Conservation (phyloP, 2,113 vertebrate species). For the Origma solitaria region DNA sequence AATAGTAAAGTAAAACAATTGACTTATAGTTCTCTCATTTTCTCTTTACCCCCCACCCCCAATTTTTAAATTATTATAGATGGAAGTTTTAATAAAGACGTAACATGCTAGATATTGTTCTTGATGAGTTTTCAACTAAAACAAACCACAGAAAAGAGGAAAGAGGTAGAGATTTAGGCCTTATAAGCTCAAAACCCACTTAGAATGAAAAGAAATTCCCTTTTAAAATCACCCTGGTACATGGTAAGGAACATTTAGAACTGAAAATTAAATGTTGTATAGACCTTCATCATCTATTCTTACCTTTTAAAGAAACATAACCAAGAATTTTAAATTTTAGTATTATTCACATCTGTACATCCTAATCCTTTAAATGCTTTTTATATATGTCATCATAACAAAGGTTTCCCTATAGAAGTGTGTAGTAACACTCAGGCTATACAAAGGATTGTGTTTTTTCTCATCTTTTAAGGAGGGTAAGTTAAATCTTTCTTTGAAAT, state of each 20-base stretch:
- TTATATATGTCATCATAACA: background rate
- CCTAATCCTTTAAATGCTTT: background rate
- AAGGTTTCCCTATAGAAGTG: background rate
- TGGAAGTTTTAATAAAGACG: background rate
- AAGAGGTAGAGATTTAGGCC: background rate
- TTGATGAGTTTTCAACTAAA: background rate
- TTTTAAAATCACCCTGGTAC: background rate
- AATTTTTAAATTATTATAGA: background rate
- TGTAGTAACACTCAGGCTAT: background rate
- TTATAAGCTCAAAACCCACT: background rate
- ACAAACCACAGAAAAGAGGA: background rate
- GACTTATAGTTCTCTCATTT: background rate
- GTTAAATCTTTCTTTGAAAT: background rate
- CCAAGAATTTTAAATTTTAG: background rate
- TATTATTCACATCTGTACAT: background rate
- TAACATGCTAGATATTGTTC: background rate
- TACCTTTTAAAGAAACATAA: background rate
- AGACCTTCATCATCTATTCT: background rate
- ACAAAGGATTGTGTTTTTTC: background rate
- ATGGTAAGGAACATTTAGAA: background rate
- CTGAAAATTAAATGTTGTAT: background rate
- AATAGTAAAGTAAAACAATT: background rate
- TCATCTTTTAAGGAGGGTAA: background rate
- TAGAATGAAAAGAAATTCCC: background rate
- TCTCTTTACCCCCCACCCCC: rapidly evolving